Conservation (phyloP, 2,113 vertebrate species). For the Tupaia tana region DNA sequence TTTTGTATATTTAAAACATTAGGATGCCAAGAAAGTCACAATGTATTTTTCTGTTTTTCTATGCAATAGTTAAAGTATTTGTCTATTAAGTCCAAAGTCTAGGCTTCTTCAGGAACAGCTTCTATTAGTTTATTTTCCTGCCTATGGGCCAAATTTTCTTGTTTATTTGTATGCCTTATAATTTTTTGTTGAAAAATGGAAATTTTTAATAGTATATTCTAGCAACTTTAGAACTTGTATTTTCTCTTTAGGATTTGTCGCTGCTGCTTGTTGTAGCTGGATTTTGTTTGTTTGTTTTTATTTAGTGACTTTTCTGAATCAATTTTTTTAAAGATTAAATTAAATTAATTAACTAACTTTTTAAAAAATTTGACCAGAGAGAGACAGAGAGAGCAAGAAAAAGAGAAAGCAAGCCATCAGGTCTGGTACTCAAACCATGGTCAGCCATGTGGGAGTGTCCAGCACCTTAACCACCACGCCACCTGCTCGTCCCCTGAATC, state of each 20-base stretch:
- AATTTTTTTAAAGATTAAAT: neutral
- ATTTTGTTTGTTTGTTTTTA: neutral
- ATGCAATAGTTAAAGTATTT: neutral
- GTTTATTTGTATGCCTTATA: neutral
- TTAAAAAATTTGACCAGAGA: too few species aligned
- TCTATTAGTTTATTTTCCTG: slow-evolving; percentile 7
- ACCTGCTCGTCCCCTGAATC: neutral
- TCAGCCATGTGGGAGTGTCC: too few species aligned
- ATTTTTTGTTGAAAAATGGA: slow-evolving; percentile 37
- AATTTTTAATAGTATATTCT: slow-evolving; percentile 38
- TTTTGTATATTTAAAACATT: neutral
- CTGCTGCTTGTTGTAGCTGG: neutral
- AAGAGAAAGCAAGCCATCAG: too few species aligned
- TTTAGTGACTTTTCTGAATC: slow-evolving; percentile 26
- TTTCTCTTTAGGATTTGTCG: neutral
- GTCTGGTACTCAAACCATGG: too few species aligned
- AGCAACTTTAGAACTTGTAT: slow-evolving; percentile 13
- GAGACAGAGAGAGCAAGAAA: too few species aligned
- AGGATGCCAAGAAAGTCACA: too few species aligned
- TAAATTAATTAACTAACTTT: too few species aligned
- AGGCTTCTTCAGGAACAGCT: neutral
- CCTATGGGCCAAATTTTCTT: neutral
- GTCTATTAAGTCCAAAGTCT: slow-evolving; percentile 18
- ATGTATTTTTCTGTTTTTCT: too few species aligned
- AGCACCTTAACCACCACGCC: too few species aligned